phyloP scores from a whole-genome alignment of 2,113 vertebrate species.

The Philantomba maxwellii region DNA sequence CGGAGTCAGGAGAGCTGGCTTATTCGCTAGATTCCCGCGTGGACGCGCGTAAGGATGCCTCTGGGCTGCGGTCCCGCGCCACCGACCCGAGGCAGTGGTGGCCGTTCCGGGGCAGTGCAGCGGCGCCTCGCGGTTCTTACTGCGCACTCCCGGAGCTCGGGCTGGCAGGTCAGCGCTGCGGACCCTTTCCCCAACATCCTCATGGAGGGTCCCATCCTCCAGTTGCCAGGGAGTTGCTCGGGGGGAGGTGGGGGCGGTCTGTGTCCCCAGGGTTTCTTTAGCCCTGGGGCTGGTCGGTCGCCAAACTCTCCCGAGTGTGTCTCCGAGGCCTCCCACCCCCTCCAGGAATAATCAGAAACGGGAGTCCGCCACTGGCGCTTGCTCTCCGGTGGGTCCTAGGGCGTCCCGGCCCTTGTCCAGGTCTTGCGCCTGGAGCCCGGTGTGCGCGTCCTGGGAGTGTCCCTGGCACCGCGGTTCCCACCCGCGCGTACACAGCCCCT shows the following conservation, averaged over 20 bases:
- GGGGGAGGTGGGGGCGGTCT: not conserved
- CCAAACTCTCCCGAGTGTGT: not conserved
- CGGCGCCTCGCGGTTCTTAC: not conserved
- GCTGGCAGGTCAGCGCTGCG: not conserved
- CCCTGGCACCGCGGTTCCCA: not conserved
- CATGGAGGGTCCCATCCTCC: not conserved
- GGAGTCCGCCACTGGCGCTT: not conserved
- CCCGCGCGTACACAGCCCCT: too few species aligned
- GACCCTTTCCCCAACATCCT: too few species aligned
- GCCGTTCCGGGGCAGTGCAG: not conserved
- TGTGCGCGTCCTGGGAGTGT: not conserved
- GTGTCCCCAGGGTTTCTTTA: not conserved
- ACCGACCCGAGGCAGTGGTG: fast-evolving
- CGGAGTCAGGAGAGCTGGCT: not conserved
- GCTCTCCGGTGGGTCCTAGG: not conserved
- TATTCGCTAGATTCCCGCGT: not conserved
- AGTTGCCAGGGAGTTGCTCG: not conserved
- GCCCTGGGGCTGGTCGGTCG: not conserved
- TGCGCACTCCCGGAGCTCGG: not conserved
- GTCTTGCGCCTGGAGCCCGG: fast-evolving
- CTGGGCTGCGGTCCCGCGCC: not conserved
- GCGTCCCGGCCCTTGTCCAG: not conserved
- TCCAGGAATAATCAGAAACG: not conserved
- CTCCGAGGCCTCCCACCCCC: fast-evolving
- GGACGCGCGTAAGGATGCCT: not conserved